Conservation (phyloP, 1,140 invertebrate genomes). For the Popillia japonica region DNA sequence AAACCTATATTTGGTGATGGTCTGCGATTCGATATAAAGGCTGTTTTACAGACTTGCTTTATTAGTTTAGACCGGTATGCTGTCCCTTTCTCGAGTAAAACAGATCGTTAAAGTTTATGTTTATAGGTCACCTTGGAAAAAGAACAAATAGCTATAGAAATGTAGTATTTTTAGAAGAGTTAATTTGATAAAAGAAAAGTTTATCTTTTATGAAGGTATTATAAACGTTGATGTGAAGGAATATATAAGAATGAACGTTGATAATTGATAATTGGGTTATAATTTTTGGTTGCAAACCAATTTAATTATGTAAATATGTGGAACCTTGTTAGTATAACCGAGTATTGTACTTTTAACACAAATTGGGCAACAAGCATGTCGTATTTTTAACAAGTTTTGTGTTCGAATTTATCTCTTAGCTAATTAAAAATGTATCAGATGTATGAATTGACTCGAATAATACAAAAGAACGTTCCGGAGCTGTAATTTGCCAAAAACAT, state of each 20-base stretch:
- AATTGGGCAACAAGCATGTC: not conserved
- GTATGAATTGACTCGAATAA: not conserved
- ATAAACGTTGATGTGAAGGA: not conserved
- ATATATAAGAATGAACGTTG: not conserved
- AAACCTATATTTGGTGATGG: too few species aligned
- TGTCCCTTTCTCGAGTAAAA: too few species aligned
- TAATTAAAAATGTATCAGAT: slow-evolving; percentile 19
- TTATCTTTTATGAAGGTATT: not conserved
- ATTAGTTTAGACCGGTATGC: too few species aligned
- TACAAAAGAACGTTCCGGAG: not conserved
- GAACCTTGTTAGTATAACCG: not conserved
- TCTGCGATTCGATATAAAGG: too few species aligned
- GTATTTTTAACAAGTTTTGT: not conserved
- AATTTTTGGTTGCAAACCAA: not conserved
- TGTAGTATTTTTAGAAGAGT: not conserved
- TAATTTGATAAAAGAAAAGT: slow-evolving; percentile 1
- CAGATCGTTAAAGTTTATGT: not conserved
- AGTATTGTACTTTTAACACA: not conserved
- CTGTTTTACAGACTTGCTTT: too few species aligned
- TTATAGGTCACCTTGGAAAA: not conserved
- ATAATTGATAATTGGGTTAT: not conserved
- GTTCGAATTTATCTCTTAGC: not conserved
- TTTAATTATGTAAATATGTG: not conserved
- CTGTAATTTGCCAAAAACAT: not conserved
- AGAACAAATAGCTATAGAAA: not conserved